These are phyloP conservation scores for Tridacna gigas DNA, from an alignment of 2,888 invertebrate species.

Conservation along the genomic window DNA sequence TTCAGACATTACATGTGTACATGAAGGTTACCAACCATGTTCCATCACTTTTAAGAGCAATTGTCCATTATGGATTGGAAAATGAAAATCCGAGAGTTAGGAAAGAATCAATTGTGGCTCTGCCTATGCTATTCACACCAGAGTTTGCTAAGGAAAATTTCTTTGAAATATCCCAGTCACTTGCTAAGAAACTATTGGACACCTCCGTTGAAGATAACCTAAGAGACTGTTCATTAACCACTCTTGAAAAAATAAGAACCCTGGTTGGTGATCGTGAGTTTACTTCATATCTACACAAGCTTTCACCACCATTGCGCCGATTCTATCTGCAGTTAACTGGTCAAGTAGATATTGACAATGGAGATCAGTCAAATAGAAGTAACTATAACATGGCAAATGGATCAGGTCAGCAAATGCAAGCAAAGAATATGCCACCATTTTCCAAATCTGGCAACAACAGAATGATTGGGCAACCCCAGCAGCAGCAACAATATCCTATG, in stretches of 20 bases:
- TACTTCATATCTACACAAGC: constrained; percentile 78
- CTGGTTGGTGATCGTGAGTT: constrained; percentile 84
- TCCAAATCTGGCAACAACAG: constrained; percentile 41
- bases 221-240: constrained; percentile 80
- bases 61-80: constrained; percentile 84
- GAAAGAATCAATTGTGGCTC: constrained; percentile 84
- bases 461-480: constrained; percentile 47
- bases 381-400: constrained; percentile 37
- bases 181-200: constrained; percentile 81
- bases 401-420: constrained; percentile 38
- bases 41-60: constrained; percentile 83
- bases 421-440: constrained; percentile 53
- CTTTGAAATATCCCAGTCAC: constrained; percentile 82
- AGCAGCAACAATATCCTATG: constrained; percentile 29
- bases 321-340: constrained; percentile 77
- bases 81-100: constrained; percentile 80
- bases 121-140: constrained; percentile 85
- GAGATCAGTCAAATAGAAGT: constrained; percentile 39
- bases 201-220: constrained; percentile 80
- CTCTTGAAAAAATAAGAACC: constrained; percentile 84
- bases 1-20: constrained; percentile 85
- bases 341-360: constrained; percentile 55
- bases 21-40: constrained; percentile 85
- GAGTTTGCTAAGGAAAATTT: constrained; percentile 85
- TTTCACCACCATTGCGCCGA: constrained; percentile 76